phyloP scores from a whole-genome alignment of 2,888 invertebrate genomes.

The Diloba caeruleocephala region DNA sequence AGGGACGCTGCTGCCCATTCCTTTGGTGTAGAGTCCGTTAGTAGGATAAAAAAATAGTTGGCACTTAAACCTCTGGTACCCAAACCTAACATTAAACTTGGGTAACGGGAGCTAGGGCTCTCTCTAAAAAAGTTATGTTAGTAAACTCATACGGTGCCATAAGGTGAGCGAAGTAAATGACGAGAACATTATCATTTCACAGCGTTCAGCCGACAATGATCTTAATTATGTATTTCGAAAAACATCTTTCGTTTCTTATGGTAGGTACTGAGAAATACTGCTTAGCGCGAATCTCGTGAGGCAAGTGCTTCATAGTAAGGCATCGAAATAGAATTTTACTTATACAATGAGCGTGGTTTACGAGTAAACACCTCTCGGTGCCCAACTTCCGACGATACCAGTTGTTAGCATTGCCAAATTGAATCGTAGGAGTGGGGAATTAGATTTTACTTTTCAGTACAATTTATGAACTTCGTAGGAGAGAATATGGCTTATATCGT shows the following conservation, averaged over 20 bases:
- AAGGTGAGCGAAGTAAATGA: slow-evolving; percentile 10
- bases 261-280: slow-evolving; percentile 74
- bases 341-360: slow-evolving; percentile 87
- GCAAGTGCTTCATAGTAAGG: slow-evolving; percentile 77
- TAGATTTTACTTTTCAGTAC: slow-evolving; percentile 58
- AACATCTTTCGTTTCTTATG: slow-evolving; percentile 67
- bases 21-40: too few relatives aligned
- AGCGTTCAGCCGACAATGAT: slow-evolving; percentile 5
- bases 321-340: slow-evolving; percentile 86
- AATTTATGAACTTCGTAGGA: slow-evolving; percentile 33
- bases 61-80: too few relatives aligned
- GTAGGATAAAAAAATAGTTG: too few relatives aligned
- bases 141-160: slow-evolving; percentile 1
- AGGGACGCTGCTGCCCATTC: too few relatives aligned
- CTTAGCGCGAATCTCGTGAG: slow-evolving; percentile 73
- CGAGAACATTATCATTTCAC: slow-evolving; percentile 5
- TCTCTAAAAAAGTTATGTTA: too few relatives aligned
- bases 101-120: too few relatives aligned
- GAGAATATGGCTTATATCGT: slow-evolving; percentile 48
- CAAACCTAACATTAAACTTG: too few relatives aligned
- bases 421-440: slow-evolving; percentile 54
- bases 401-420: slow-evolving; percentile 51
- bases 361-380: slow-evolving; percentile 81
- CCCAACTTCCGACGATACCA: slow-evolving; percentile 70
- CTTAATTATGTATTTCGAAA: slow-evolving; percentile 12